These are phyloP conservation scores for Hemibagrus wyckioides DNA, from an alignment of 2,113 vertebrate species.

Conservation along the genomic window DNA sequence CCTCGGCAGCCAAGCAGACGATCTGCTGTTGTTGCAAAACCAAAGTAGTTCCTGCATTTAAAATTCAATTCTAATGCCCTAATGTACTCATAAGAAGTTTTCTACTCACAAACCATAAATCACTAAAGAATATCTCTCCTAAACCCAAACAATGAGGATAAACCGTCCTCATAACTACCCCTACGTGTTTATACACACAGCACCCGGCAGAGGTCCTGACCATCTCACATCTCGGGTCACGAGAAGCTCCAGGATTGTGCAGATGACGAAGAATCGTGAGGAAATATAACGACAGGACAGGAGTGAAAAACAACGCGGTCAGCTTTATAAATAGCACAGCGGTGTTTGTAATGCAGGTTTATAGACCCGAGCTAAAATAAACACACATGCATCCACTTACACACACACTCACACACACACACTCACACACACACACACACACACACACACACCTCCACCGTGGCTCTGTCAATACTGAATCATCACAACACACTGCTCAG, in stretches of 20 bases:
- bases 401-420: constrained; percentile 32
- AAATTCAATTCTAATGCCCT: constrained; percentile 9
- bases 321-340: constrained; percentile 59
- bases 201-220: background rate
- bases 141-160: background rate
- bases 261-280: constrained; percentile 16
- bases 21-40: background rate
- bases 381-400: constrained; percentile 1
- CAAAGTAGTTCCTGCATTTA: background rate
- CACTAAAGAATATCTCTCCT: background rate
- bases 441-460: constrained; percentile 34
- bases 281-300: constrained; percentile 35
- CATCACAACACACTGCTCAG: background rate
- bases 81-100: constrained; percentile 8
- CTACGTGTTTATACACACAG: background rate
- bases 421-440: constrained; percentile 5
- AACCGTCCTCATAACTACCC: background rate
- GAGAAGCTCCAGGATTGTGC: background rate
- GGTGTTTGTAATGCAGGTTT: constrained; percentile 58
- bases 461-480: constrained; percentile 60
- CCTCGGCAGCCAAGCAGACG: too few relatives aligned
- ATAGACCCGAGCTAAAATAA: constrained; percentile 58
- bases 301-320: constrained; percentile 24
- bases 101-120: background rate
- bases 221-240: background rate